Base-by-base conservation (phyloP, 1,140 invertebrate species). In the Heliothis subflexa region DNA sequence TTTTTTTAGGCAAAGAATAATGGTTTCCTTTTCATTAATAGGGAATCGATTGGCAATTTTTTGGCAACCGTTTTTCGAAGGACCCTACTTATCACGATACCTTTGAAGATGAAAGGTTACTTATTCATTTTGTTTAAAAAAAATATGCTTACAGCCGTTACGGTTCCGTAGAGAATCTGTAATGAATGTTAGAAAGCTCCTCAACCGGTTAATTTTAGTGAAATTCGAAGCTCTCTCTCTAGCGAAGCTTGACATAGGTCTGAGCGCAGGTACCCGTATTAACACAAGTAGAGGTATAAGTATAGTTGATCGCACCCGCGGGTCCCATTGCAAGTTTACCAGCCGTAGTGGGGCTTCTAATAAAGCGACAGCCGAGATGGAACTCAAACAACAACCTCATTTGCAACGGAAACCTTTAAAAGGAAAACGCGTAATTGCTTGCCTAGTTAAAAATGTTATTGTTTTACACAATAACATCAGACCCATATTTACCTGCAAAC, bases 301-400 rank as follows among this genome's bases (percentile, higher is more conserved):
- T 85, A 81, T 87, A 83, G 82, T 84, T 80, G 84, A 87, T 88
- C 81, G 83, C 79, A 16, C 85, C 80, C 85, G 25, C 21, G 87
- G 81, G 87, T 77, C 79, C 81, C 83, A 84, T 89, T 83, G 79
- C 81, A 82, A 86, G 81, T 84, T 83, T 78, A 61, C 80, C 54
- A 61, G 54, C 64, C 40, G 61, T 49, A 59, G 71, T 74, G 71
- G 72, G 78, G 81, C 62, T 76, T 71, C 52, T 52, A 75, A 57
- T 61, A 14, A 40, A 78, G 78, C 72, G 71, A 70, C 62, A 70
- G 40, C 54, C 28, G 66, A 71, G 50, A 71, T 54, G 14, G 25
- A 71, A 71, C 68, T 71, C 68, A 71, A 71, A 71, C 25, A 55
- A 71, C 66, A 68, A 33, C 50, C 21, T 13, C 25, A 9, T 25